These are phyloP conservation scores for Harpagus bidentatus DNA, from an alignment of 2,113 vertebrate species.

Conservation along the genomic window DNA sequence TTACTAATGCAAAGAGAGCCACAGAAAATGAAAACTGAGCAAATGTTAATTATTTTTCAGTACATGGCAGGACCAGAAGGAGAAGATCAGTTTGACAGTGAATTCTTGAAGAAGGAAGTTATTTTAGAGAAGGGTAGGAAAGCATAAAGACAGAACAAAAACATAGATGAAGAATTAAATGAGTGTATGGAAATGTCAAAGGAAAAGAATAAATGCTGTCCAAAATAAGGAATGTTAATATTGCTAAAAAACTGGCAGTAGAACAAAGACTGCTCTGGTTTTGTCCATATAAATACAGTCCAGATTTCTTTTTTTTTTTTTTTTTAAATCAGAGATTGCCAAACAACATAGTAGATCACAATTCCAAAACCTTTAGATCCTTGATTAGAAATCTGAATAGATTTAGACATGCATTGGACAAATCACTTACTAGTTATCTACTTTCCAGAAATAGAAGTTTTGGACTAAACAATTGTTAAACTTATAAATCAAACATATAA, in stretches of 20 bases:
- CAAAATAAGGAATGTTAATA: not conserved
- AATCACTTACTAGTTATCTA: not conserved
- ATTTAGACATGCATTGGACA: not conserved
- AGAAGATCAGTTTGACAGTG: not conserved
- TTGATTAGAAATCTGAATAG: not conserved
- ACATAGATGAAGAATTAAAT: not conserved
- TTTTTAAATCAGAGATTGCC: not conserved
- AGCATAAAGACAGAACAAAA: not conserved
- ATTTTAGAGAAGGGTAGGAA: not conserved
- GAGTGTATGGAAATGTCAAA: not conserved
- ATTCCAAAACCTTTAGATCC: not conserved
- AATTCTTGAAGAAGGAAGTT: not conserved
- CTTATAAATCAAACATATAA: not conserved
- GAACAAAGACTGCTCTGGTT: not conserved
- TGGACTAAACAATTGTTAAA: not conserved
- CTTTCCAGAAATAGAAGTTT: not conserved
- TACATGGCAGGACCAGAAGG: not conserved
- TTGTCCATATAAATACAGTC: not conserved
- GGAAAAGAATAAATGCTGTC: not conserved
- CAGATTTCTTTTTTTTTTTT: not conserved
- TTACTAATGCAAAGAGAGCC: not conserved
- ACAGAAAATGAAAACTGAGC: not conserved
- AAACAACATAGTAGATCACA: not conserved
- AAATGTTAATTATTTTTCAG: not conserved
- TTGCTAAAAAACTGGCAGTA: not conserved